Conservation (phyloP, 1,140 invertebrate species). For the Sinella curviseta region DNA sequence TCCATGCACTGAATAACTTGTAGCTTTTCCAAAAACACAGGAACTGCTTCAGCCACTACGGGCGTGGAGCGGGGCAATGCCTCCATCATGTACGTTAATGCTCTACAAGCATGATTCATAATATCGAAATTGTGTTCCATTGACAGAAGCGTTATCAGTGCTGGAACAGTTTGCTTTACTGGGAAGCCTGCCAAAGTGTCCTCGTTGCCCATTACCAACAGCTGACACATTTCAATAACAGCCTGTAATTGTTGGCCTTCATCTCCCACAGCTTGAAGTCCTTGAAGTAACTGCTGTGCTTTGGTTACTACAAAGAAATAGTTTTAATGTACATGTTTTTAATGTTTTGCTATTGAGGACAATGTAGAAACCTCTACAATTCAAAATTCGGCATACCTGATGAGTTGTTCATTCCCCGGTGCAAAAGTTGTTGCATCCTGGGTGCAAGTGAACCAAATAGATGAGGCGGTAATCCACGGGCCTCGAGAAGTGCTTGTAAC, state of each 20-base stretch:
- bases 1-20: conserved; percentile 99
- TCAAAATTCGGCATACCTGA: conserved; percentile 65
- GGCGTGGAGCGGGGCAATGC: conserved; percentile 92
- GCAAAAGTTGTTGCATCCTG: conserved; percentile 94
- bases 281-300: conserved; percentile 89
- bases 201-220: conserved; percentile 99
- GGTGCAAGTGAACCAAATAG: conserved; percentile 92
- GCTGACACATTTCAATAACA: conserved; percentile 97
- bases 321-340: conserved; percentile 29
- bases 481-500: conserved; percentile 86
- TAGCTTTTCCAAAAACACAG: conserved; percentile 91
- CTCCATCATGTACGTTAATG: conserved; percentile 99
- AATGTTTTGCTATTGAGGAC: too few species aligned
- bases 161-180: conserved; percentile 95
- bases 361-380: too few species aligned
- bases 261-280: conserved; percentile 88
- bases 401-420: conserved; percentile 85
- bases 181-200: conserved; percentile 97
- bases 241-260: conserved; percentile 96
- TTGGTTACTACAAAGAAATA: conserved; percentile 72
- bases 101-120: conserved; percentile 98
- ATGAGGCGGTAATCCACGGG: conserved; percentile 89
- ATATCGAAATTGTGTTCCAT: conserved; percentile 99
- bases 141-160: conserved; percentile 80
- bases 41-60: conserved; percentile 94